Conservation (phyloP, 2,113 vertebrate species). For the Coptodon rendalli region DNA sequence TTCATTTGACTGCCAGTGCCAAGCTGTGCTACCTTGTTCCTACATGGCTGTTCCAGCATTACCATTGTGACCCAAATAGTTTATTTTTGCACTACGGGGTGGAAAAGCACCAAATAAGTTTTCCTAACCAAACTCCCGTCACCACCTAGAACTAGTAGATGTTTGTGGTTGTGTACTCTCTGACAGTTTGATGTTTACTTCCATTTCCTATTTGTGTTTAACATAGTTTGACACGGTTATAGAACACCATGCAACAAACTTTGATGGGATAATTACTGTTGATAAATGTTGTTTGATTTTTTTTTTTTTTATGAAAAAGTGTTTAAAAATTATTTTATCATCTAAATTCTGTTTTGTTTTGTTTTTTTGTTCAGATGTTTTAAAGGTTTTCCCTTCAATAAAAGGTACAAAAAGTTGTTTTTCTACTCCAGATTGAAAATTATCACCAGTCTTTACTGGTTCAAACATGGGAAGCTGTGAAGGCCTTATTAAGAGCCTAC, state of each 20-base stretch:
- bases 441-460: background rate
- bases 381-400: background rate
- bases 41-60: background rate
- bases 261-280: background rate
- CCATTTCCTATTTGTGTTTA: background rate
- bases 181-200: background rate
- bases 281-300: background rate
- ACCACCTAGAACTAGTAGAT: background rate
- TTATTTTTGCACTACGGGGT: background rate
- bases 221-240: background rate
- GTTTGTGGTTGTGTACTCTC: background rate
- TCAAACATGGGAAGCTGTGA: background rate
- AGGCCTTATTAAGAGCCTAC: background rate
- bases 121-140: background rate
- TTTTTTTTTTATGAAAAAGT: background rate
- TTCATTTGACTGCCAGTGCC: background rate
- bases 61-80: background rate
- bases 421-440: background rate
- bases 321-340: background rate
- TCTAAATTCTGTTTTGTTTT: background rate
- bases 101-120: background rate
- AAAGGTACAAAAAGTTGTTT: background rate
- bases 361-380: background rate
- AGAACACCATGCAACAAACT: background rate
- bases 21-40: fast-evolving